These are phyloP conservation scores for Taphrorychus bicolor DNA, from an alignment of 2,888 invertebrate genomes.

Conservation along the genomic window DNA sequence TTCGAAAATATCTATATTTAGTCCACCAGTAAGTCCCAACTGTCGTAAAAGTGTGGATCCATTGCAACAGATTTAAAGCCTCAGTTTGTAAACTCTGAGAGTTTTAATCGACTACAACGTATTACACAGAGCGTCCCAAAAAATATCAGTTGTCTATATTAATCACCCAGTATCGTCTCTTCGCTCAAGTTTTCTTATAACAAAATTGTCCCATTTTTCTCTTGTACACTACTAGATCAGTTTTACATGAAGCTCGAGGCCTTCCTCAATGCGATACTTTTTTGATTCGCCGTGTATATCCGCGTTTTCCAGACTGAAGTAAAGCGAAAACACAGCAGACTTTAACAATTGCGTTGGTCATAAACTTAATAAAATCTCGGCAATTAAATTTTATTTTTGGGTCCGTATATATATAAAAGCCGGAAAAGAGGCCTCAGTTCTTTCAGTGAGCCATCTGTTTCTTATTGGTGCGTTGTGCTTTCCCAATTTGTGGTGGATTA, in stretches of 20 bases:
- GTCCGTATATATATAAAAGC: constrained; percentile 23
- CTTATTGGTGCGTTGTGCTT: constrained; percentile 21
- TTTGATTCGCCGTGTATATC: not conserved
- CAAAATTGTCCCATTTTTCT: no score
- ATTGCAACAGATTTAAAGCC: constrained; percentile 28
- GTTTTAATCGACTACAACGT: constrained; percentile 33
- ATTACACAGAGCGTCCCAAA: constrained; percentile 11
- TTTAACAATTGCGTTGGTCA: constrained; percentile 31
- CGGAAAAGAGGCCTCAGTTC: constrained; percentile 12
- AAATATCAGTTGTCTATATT: no score
- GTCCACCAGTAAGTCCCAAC: constrained; percentile 20
- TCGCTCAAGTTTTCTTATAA: no score
- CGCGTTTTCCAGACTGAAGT: constrained; percentile 13
- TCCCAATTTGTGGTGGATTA: constrained; percentile 11
- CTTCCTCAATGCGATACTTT: no score
- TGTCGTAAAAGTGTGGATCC: constrained; percentile 23
- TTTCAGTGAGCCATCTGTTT: constrained; percentile 32
- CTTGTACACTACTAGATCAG: no score
- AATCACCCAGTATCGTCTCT: no score
- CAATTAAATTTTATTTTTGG: constrained; percentile 38
- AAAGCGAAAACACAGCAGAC: constrained; percentile 21
- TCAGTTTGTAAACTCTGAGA: constrained; percentile 10
- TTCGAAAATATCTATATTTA: constrained; percentile 20
- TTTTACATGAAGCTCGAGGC: no score
- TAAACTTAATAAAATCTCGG: constrained; percentile 35